Base-by-base conservation (phyloP, 2,113 vertebrate genomes). In the Pseudolaguvia tuberculata region DNA sequence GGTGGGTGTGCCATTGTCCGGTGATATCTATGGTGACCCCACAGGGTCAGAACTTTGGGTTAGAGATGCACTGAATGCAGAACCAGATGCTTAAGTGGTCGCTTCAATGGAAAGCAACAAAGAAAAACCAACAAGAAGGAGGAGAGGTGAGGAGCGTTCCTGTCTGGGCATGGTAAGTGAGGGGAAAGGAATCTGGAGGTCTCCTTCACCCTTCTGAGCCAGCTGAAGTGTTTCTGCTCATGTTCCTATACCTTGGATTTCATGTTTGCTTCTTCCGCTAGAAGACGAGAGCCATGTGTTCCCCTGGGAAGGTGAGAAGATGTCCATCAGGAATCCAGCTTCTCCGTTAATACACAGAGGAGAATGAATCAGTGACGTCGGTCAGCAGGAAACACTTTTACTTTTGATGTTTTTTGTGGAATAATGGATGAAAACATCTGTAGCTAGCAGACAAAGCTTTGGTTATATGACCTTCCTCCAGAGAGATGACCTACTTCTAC, bases 1-100 rank as follows among this genome's bases (percentile, higher is more conserved):
- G 76, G 76, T 73, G 73, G 73, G 80, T 74, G 62, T 77, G 72
- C 79, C 81, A 86, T 86, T 85, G 84, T 87, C 81, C 85, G 25
- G 58, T 62, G 52, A 78, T 25, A 72, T 72, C 76, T 56, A 68
- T 48, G 52, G 7, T 55, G 29, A 45, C 80, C 75, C 23, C 25
- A 51, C 77, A 8, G 68, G 83, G 80, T 79, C 72, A 78, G 80
- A 79, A 76, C 67, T 68, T 51, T 68, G 72, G 67, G 63, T 78
- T 68, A 31, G 62, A 73, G 79, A 70, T 69, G 59, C n/a, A 35
- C 53, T 88, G 85, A 89, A 87, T 84, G 80, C 76, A 84, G 78
- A 74, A 89, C 77, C 90, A 91, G 88, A 91, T 91, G 89, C 84
- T 83, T 52, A 74, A 86, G 73, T 82, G 80, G 77, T 73, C 74